A percentile compares a stretch with the other conserved stretches of the same genome.
Evolutionary conservation across 2,113 vertebrate species (phyloP).

Genomic region (Melanostigma gelatinosum): DNA sequence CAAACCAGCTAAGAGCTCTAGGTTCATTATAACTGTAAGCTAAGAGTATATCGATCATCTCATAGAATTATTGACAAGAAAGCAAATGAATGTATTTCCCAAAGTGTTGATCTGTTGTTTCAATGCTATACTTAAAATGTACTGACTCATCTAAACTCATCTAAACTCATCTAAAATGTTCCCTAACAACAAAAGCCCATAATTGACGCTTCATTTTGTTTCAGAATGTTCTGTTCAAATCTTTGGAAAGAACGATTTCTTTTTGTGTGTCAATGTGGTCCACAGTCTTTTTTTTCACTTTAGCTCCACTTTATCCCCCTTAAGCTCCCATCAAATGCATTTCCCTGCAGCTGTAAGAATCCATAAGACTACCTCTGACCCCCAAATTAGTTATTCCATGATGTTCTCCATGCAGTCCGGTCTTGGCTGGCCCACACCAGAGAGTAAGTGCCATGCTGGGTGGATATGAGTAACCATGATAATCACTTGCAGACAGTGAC

Average conservation of each 20-base stretch:
- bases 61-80: neutral
- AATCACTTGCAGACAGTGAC: constrained; percentile 70
- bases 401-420: constrained; percentile 38
- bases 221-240: constrained; percentile 2
- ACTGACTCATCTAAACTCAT: neutral
- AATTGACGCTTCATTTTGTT: constrained; percentile 6
- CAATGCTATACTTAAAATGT: neutral
- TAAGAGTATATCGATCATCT: neutral
- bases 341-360: constrained; percentile 52
- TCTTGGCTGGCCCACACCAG: constrained; percentile 45
- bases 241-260: constrained; percentile 5
- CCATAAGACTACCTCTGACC: constrained; percentile 29
- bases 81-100: neutral
- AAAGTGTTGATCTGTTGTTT: neutral
- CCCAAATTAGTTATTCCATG: constrained; percentile 45
- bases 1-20: neutral
- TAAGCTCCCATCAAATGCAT: constrained; percentile 40
- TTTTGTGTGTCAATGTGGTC: neutral
- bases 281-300: neutral
- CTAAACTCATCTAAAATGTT: neutral
- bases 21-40: neutral
- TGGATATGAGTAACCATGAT: constrained; percentile 54
- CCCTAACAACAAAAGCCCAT: neutral
- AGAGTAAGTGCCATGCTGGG: constrained; percentile 47
- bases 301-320: constrained; percentile 14